phyloP scores from a whole-genome alignment of 2,797 vertebrate genomes.

The Silurus lanzhouensis region DNA sequence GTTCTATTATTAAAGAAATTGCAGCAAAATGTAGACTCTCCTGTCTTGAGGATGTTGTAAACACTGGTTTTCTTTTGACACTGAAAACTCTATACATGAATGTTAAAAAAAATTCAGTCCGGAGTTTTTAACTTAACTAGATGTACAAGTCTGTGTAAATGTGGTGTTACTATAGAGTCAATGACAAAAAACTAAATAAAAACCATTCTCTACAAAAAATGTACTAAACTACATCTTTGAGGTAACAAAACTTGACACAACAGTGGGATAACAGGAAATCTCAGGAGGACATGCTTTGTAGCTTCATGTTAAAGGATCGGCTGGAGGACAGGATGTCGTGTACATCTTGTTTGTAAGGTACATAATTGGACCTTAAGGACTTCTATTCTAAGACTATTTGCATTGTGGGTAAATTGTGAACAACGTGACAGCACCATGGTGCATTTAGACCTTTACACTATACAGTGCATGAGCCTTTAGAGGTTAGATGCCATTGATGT shows the following conservation, averaged over 20 bases:
- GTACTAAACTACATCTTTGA: not conserved
- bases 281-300: not conserved
- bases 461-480: not conserved
- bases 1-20: too few species aligned
- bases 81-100: not conserved
- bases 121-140: not conserved
- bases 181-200: too few species aligned
- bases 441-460: not conserved
- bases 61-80: not conserved
- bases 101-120: not conserved
- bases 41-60: not conserved
- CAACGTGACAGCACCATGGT: not conserved
- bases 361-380: conserved; percentile 24
- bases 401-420: conserved; percentile 8
- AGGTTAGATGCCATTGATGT: conserved; percentile 63
- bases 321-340: too few species aligned
- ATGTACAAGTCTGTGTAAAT: not conserved
- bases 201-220: not conserved
- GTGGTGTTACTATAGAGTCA: not conserved
- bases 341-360: not conserved
- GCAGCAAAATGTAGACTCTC: too few species aligned
- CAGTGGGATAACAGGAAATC: not conserved
- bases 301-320: not conserved
- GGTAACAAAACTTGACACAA: not conserved
- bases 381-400: not conserved